Percentiles rank a stretch among this genome's conserved stretches.
phyloP scores from a whole-genome alignment of 2,888 invertebrate genomes.

The Ophioninae sp. region DNA sequence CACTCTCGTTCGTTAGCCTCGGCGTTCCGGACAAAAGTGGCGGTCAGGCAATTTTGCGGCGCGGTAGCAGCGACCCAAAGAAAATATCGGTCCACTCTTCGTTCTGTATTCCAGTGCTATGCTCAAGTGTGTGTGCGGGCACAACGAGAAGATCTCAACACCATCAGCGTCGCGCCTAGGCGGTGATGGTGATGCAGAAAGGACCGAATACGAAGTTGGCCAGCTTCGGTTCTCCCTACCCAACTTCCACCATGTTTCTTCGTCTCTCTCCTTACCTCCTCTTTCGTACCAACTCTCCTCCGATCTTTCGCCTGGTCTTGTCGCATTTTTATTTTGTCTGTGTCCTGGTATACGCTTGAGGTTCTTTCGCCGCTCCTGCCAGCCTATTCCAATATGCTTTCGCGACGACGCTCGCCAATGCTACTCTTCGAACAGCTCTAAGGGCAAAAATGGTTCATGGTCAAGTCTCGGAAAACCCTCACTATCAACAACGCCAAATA shows the following conservation, averaged over 20 bases:
- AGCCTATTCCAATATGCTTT: slow-evolving; percentile 38
- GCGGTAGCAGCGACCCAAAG: slow-evolving; percentile 43
- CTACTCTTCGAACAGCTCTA: slow-evolving; percentile 65
- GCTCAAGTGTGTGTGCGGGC: slow-evolving; percentile 5
- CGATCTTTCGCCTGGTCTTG: slow-evolving; percentile 62
- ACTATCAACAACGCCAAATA: slow-evolving; percentile 10
- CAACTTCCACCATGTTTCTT: neutral
- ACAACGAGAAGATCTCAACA: slow-evolving; percentile 53
- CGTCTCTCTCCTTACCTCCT: slow-evolving; percentile 44
- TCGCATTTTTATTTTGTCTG: slow-evolving; percentile 78
- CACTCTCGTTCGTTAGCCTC: slow-evolving; percentile 46
- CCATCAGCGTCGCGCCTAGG: slow-evolving; percentile 40
- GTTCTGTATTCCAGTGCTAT: slow-evolving; percentile 30
- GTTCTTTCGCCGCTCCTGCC: slow-evolving; percentile 45
- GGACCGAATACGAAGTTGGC: slow-evolving; percentile 69
- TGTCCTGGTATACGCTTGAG: slow-evolving; percentile 65
- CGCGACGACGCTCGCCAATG: slow-evolving; percentile 60
- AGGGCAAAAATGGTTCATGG: slow-evolving; percentile 79
- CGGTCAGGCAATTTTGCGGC: slow-evolving; percentile 61
- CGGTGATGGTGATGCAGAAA: slow-evolving; percentile 55
- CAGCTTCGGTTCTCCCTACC: slow-evolving; percentile 60
- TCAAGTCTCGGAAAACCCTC: slow-evolving; percentile 50
- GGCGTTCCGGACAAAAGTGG: slow-evolving; percentile 55
- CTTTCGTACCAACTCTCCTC: slow-evolving; percentile 62
- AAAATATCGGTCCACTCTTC: slow-evolving; percentile 66